Conservation (phyloP, 2,888 invertebrate genomes). For the Drosophila meridionalis region DNA sequence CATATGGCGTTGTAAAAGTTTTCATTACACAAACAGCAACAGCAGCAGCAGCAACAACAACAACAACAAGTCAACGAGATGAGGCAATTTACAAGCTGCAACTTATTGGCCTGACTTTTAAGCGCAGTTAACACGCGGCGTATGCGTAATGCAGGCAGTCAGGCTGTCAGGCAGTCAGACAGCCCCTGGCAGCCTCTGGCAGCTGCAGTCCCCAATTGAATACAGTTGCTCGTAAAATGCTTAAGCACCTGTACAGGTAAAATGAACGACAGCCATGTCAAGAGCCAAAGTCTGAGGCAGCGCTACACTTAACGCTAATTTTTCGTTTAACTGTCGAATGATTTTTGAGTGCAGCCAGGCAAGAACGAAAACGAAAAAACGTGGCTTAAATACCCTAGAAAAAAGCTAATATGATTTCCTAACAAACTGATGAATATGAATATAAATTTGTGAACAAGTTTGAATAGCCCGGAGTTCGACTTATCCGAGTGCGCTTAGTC, state of each 20-base stretch:
- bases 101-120: constrained; percentile 77
- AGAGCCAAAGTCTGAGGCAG: constrained; percentile 16
- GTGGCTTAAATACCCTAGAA: constrained; percentile 14
- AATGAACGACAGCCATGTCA: constrained; percentile 23
- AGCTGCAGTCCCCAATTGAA: constrained; percentile 71
- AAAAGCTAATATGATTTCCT: neutral
- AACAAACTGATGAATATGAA: neutral
- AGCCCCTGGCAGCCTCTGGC: constrained; percentile 29
- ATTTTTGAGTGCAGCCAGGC: constrained; percentile 52
- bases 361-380: neutral
- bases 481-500: neutral
- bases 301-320: constrained; percentile 75
- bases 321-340: constrained; percentile 72
- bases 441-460: neutral
- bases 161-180: constrained; percentile 32
- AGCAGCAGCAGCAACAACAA: constrained; percentile 55
- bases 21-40: constrained; percentile 79
- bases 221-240: constrained; percentile 79
- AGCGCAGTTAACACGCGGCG: constrained; percentile 79
- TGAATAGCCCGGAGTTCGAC: neutral
- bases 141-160: constrained; percentile 69
- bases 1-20: constrained; percentile 81
- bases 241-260: constrained; percentile 65
- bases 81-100: constrained; percentile 66
- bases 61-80: constrained; percentile 52